phyloP scores from a whole-genome alignment of 2,797 vertebrate species.

The Amniataba percoides region DNA sequence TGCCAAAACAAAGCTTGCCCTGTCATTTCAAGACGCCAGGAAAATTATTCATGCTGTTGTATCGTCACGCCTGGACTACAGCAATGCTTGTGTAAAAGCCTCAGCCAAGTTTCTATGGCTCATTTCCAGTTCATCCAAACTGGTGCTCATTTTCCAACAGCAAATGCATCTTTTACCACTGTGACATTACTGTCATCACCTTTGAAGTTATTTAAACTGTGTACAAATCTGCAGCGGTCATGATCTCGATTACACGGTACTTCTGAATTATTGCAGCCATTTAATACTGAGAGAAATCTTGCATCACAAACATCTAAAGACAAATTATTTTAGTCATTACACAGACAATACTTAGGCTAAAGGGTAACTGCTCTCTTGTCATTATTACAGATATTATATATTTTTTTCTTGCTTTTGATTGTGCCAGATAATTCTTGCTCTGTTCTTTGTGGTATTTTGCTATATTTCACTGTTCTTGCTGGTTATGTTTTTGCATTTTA shows the following conservation, averaged over 20 bases:
- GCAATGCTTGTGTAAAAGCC: conserved; percentile 19
- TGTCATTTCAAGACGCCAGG: conserved; percentile 26
- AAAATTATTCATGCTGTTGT: conserved; percentile 23
- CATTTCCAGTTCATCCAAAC: conserved; percentile 22
- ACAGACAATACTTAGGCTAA: background rate
- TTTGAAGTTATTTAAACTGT: conserved; percentile 25
- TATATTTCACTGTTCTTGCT: background rate
- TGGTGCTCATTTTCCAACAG: conserved; percentile 13
- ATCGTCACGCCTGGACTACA: background rate
- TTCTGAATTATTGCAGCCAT: background rate
- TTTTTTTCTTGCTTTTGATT: background rate
- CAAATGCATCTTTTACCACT: background rate
- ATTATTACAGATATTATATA: background rate
- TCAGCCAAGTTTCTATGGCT: conserved; percentile 31
- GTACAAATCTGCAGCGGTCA: conserved; percentile 9
- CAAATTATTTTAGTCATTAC: background rate
- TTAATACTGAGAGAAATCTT: background rate
- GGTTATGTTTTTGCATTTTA: background rate
- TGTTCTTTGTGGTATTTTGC: background rate
- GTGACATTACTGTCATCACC: background rate
- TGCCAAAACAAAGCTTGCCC: conserved; percentile 4
- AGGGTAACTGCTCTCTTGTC: background rate
- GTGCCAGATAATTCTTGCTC: background rate
- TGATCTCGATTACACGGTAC: background rate
- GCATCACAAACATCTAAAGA: background rate